Percentiles rank a stretch among this genome's conserved stretches.
phyloP scores from a whole-genome alignment of 2,888 invertebrate species.

The Bhutanitis thaidina region DNA sequence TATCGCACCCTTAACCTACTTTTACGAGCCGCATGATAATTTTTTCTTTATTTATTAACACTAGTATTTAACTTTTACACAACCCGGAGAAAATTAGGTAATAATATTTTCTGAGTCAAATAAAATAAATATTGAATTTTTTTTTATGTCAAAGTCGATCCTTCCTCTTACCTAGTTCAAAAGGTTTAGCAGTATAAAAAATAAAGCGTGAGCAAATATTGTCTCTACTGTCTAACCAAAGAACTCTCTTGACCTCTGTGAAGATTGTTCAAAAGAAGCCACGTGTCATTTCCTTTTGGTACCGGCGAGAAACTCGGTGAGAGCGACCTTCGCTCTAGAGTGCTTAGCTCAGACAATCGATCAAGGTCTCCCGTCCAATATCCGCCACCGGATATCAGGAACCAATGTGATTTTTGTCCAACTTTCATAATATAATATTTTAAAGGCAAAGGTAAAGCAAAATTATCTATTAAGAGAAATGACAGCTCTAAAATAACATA shows the following conservation, averaged over 20 bases:
- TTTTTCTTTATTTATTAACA: no score
- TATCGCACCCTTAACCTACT: no score
- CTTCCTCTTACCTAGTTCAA: no score
- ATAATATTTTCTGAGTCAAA: no score
- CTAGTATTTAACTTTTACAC: no score
- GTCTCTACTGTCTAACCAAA: conserved; percentile 19
- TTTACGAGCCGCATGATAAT: no score
- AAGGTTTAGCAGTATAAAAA: not conserved
- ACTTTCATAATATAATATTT: not conserved
- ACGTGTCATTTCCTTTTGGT: conserved; percentile 43
- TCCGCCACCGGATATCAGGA: conserved; percentile 33
- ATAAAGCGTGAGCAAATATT: conserved; percentile 6
- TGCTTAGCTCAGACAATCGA: conserved; percentile 42
- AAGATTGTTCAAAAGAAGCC: conserved; percentile 39
- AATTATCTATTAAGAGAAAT: no score
- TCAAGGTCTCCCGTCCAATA: conserved; percentile 51
- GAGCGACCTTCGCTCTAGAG: conserved; percentile 49
- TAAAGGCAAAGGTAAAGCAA: no score
- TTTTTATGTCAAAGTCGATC: no score
- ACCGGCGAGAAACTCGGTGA: conserved; percentile 39
- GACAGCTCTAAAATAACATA: no score
- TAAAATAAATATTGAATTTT: no score
- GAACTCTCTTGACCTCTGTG: conserved; percentile 40
- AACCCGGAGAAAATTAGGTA: no score
- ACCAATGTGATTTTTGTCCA: not conserved